Percentiles rank a stretch among this genome's conserved stretches.
Evolutionary conservation across 1,140 invertebrate species (phyloP).

Genomic region (Trachelipus rathkii): DNA sequence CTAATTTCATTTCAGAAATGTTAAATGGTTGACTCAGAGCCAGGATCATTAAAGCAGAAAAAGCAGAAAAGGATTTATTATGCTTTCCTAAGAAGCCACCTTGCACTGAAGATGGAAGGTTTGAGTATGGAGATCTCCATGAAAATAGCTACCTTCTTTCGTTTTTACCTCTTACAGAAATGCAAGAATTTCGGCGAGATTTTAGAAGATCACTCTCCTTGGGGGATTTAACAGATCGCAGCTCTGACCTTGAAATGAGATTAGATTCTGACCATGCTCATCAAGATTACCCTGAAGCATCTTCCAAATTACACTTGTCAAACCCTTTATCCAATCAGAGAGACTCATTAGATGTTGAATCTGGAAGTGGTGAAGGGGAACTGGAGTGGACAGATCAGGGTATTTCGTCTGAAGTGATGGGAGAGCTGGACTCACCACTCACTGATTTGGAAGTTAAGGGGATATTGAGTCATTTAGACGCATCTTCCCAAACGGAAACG

Average conservation of each 20-base stretch:
- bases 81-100: constrained; percentile 35
- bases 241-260: constrained; percentile 32
- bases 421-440: constrained; percentile 52
- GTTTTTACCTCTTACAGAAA: constrained; percentile 48
- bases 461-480: constrained; percentile 49
- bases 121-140: constrained; percentile 57
- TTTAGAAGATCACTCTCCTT: constrained; percentile 55
- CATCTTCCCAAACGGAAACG: constrained; percentile 27
- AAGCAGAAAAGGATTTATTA: constrained; percentile 40
- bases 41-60: constrained; percentile 7
- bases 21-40: no score
- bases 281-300: constrained; percentile 42
- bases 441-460: constrained; percentile 55
- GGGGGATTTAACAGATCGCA: constrained; percentile 51
- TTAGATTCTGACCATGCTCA: constrained; percentile 42
- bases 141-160: constrained; percentile 42
- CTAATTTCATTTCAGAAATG: no score
- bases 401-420: constrained; percentile 40
- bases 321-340: constrained; percentile 27
- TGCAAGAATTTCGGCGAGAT: constrained; percentile 44
- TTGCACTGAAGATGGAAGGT: constrained; percentile 53
- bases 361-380: constrained; percentile 34
- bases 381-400: constrained; percentile 43
- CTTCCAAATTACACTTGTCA: constrained; percentile 30
- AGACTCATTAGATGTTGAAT: constrained; percentile 37